Conservation (phyloP, 2,113 vertebrate genomes). For the Sphaerodactylus townsendi region DNA sequence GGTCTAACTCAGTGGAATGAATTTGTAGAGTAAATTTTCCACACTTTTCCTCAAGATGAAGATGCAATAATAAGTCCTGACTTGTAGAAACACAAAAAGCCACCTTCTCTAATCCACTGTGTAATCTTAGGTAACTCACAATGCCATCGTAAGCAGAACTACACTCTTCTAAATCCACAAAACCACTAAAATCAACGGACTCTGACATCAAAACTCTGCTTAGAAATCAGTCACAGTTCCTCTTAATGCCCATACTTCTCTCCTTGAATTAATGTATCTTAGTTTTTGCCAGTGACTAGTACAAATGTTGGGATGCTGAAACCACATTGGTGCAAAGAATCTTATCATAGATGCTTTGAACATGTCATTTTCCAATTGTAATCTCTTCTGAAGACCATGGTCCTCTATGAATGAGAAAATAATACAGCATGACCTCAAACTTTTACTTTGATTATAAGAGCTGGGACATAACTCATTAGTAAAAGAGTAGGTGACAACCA, state of each 20-base stretch:
- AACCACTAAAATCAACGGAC: too few relatives aligned
- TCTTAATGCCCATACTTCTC: constrained; percentile 22
- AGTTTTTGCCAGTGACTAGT: neutral
- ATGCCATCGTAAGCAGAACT: too few relatives aligned
- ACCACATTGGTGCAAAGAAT: constrained; percentile 17
- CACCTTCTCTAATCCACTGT: neutral
- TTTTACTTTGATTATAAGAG: constrained; percentile 3
- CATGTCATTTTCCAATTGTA: neutral
- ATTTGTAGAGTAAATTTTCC: neutral
- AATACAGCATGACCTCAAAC: constrained; percentile 1
- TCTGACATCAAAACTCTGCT: too few relatives aligned
- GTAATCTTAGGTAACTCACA: constrained; percentile 35
- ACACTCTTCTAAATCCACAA: too few relatives aligned
- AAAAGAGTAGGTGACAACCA: neutral
- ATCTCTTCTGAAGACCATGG: constrained; percentile 7
- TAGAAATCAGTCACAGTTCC: neutral
- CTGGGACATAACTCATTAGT: neutral
- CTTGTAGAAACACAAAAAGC: neutral
- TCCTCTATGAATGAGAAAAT: neutral
- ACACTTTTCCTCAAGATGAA: neutral
- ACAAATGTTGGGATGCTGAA: neutral
- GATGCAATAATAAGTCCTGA: neutral
- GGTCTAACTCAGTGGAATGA: too few relatives aligned
- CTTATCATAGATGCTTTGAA: constrained; percentile 13
- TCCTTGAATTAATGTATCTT: constrained; percentile 10